Evolutionary conservation across 2,797 vertebrate species (phyloP), one percentile per base, ranked within the genome.

Genomic region (Manis crassicaudata): DNA sequence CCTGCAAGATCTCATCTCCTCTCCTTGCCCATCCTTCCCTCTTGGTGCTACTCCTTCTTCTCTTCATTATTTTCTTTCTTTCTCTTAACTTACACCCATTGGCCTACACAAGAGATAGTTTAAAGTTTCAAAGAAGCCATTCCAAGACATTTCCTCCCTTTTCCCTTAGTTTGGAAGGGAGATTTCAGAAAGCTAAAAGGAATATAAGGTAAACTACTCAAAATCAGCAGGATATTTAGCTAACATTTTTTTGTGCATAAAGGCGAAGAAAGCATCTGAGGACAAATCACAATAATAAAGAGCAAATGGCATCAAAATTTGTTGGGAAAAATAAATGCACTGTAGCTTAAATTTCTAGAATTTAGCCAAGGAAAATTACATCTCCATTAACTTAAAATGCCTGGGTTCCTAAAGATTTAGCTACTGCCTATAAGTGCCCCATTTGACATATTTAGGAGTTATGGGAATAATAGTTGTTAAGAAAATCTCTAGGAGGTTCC

Each of bases 261-360:
- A 88, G 29, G 70, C 87, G 35, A 91, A 82, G 60, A 96, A 94
- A 88, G 6, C 70, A 52, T 83, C 37, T 77, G 70, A 94, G 72
- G 93, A 84, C 5, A 96, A 96, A 97, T 97, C 95, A 95, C 80
- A 94, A 79, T 96, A 96, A 96, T 85, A 90, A 96, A 80, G 50
- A 37, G 27, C 80, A 98, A 97, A 89, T 84, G 80, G 35, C 95
- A 63, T 96, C 95, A 97, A 89, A 73, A 94, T 96, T 97, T 97
- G 94, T 95, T 97, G 96, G 62, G 72, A 86, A 95, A 96, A 95
- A 73, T 87, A 95, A 92, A 75, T 93, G 82, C 60, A 92, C 92
- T 91, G 25, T 95, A 96, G 94, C 91, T 96, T 95, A 96, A 96
- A 95, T 95, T 96, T 97, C 95, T 96, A 94, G 77, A 97, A 94